Evolutionary conservation across 2,113 vertebrate species (phyloP), one percentile per base, ranked within the genome.

Genomic region (Sylvilagus bachmani): DNA sequence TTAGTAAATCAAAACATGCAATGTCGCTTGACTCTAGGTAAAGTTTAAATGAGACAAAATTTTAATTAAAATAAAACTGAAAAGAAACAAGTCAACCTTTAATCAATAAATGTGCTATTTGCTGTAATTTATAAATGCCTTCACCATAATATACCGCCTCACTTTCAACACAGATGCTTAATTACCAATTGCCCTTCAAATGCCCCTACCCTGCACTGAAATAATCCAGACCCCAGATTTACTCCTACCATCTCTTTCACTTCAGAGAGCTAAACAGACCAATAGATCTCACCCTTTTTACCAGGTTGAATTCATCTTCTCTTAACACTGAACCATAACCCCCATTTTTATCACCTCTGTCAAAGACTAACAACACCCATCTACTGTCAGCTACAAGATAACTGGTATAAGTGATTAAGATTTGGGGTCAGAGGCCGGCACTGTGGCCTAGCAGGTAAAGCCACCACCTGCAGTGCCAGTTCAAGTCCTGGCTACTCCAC

Each of bases 41-140:
- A 90, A n/a, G 17, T 61, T 79, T 95, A 93, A 93, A 82, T 24
- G 21, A 78, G 27, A 38, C 21, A 79, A 80, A n/a, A 51, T 94
- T 84, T 89, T 38, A 79, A 86, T 55, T 92, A 86, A 93, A 90
- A 64, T 89, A 55, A 89, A 90, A 84, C 14, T 87, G 6, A 8
- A 71, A 83, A 80, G 12, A 92, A 84, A 79, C 22, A 93, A 94
- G 24, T 80, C 38, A 95, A 55, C 8, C 25, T 7, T 84, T 87
- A 93, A 73, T 70, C 38, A 61, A 70, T 89, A 89, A 69, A 78
- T 58, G 70, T 83, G 19, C 80, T 82, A 84, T 10, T 33, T 75
- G 38, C 21, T 22, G 6, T 38, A 89, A 74, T 27, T 91, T 81
- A 83, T 16, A 88, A 31, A 66, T 31, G 21, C 14, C 27, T 86